These are phyloP conservation scores for Cynodonichthys magdalenae DNA, from an alignment of 2,797 vertebrate species.

Conservation along the genomic window DNA sequence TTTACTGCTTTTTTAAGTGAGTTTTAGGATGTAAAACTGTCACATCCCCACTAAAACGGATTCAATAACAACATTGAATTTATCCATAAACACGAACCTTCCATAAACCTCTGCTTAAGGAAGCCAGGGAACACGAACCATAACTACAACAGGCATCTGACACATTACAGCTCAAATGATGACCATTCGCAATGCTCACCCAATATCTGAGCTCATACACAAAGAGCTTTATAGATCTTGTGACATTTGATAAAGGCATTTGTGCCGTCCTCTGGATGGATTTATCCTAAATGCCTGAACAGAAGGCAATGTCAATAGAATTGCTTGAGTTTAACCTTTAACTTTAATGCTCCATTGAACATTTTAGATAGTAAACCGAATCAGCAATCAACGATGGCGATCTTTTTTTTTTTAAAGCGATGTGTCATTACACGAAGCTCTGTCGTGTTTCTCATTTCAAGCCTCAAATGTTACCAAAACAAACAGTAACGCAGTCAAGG, in stretches of 20 bases:
- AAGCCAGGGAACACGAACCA: constrained; percentile 40
- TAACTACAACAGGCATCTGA: constrained; percentile 48
- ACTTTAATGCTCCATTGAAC: constrained; percentile 23
- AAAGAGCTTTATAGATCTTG: constrained; percentile 31
- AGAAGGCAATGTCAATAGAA: constrained; percentile 27
- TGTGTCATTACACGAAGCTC: neutral
- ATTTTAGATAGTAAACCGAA: constrained; percentile 33
- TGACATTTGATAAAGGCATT: constrained; percentile 39
- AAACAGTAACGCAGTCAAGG: constrained; percentile 7
- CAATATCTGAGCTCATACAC: constrained; percentile 38
- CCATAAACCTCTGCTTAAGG: constrained; percentile 5
- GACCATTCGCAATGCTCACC: constrained; percentile 32
- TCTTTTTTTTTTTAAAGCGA: constrained; percentile 4
- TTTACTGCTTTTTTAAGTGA: constrained; percentile 48
- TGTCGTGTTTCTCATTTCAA: constrained; percentile 25
- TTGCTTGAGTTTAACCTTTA: constrained; percentile 22
- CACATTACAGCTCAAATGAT: constrained; percentile 46
- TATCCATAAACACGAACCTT: constrained; percentile 10
- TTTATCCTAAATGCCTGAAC: constrained; percentile 35
- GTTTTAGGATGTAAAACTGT: constrained; percentile 48
- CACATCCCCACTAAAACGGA: constrained; percentile 2
- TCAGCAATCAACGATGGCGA: constrained; percentile 6
- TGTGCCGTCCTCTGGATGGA: constrained; percentile 31
- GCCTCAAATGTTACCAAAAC: constrained; percentile 14
- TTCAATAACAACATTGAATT: constrained; percentile 32